Conservation (phyloP, 2,797 vertebrate species). For the Sebastes variabilis region DNA sequence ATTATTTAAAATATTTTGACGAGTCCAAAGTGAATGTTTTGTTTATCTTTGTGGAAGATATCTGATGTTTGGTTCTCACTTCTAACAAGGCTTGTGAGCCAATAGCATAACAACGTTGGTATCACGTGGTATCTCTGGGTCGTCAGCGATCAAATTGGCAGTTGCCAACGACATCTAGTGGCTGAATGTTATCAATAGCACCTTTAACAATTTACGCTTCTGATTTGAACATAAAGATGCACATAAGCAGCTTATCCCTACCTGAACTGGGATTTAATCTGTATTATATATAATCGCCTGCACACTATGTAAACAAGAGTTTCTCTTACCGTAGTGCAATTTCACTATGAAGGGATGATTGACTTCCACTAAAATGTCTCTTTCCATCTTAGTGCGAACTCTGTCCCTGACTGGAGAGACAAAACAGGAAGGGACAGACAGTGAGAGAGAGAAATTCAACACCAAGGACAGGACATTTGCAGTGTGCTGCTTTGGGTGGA, state of each 20-base stretch:
- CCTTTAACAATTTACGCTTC: neutral
- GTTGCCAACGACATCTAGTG: too few species aligned
- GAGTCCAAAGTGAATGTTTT: too few species aligned
- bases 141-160: too few species aligned
- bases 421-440: neutral
- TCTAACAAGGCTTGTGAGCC: too few species aligned
- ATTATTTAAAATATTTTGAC: too few species aligned
- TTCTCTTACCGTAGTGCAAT: conserved; percentile 95
- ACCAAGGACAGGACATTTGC: conserved; percentile 20
- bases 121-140: too few species aligned
- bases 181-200: too few species aligned
- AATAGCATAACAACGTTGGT: too few species aligned
- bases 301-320: neutral
- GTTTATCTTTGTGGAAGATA: too few species aligned
- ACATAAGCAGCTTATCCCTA: neutral
- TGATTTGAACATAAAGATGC: neutral
- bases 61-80: too few species aligned
- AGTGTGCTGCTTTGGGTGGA: neutral
- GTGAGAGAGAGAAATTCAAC: conserved; percentile 30
- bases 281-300: neutral
- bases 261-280: neutral
- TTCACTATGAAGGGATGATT: conserved; percentile 99
- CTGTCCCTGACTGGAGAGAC: conserved; percentile 90
- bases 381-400: conserved; percentile 98
- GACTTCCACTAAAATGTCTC: conserved; percentile 98